Base-by-base conservation (phyloP, 2,113 vertebrate species). In the Campylomormyrus tamandua region DNA sequence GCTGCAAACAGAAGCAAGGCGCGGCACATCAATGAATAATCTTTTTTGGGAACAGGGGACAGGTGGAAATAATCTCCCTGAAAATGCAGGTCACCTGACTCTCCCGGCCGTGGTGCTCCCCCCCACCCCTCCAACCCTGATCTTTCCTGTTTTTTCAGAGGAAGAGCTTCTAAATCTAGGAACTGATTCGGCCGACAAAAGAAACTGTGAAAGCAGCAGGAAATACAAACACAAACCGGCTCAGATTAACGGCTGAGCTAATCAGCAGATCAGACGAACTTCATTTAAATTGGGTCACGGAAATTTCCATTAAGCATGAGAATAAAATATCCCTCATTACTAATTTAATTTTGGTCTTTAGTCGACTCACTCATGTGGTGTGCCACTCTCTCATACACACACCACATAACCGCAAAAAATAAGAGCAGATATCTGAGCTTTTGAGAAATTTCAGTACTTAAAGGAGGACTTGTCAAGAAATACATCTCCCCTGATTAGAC, bases 291-390 rank as follows among this genome's bases (percentile, higher is more conserved):
- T n/a, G 46, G 48, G 83, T 86, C 83, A n/a, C 9, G 24, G 83
- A 48, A 86, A 27, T 86, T 86, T 48, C 83, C 83, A 86, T 86
- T 13, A 49, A 49, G 48, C 45, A 50, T 50, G 45, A 86, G 83
- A 86, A 49, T 86, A 86, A 86, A 86, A 31, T 86, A 24, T 50
- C 83, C 45, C 83, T 86, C 83, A 49, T 86, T 49, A 49, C 83
- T 86, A 49, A 48, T 86, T 50, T 42, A 80, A 80, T 80, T 80
- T 80, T 19, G 35, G 74, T 80, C 74, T 42, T 80, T 42, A 42
- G 74, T 80, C 74, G 35, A 19, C 15, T 80, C 35, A 80, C 74
- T 80, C 35, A 42, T 77, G 31, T 17, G 35, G 31, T n/a, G 11
- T 77, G 70, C 70, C 70, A 74, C 15, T 31, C 15, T 39, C 74